A percentile compares a stretch with the other conserved stretches of the same genome.
These are phyloP conservation scores for Morone saxatilis DNA, from an alignment of 2,113 vertebrate species.

Conservation along the genomic window DNA sequence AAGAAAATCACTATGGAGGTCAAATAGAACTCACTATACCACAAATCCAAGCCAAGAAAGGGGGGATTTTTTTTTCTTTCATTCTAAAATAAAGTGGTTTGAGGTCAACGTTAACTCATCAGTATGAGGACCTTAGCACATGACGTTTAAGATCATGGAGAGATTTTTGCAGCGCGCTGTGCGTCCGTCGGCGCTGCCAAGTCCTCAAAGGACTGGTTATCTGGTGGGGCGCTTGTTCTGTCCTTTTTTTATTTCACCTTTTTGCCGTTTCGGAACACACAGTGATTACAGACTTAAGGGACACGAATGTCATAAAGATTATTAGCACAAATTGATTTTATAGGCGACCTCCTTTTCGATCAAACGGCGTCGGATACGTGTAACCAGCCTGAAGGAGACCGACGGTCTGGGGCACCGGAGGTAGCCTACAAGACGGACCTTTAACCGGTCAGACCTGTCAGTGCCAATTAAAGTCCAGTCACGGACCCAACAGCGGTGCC, in stretches of 20 bases:
- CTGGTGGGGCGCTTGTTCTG: conserved; percentile 38
- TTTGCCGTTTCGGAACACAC: background rate
- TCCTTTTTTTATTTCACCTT: conserved; percentile 9
- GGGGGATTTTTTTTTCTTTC: background rate
- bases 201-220: conserved; percentile 43
- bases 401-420: background rate
- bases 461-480: conserved; percentile 5
- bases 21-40: background rate
- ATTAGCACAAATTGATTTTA: background rate
- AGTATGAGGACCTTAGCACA: background rate
- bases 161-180: conserved; percentile 36
- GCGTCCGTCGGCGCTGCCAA: conserved; percentile 45
- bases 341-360: background rate
- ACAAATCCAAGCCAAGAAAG: background rate
- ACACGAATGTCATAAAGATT: conserved; percentile 39
- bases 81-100: background rate
- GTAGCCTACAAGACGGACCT: background rate
- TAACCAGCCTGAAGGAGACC: background rate
- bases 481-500: background rate
- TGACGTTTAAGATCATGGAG: conserved; percentile 2
- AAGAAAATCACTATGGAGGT: background rate
- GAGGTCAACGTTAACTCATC: background rate
- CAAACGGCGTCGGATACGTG: conserved; percentile 14
- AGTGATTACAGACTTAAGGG: background rate
- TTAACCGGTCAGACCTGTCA: conserved; percentile 14